A percentile compares a stretch with the other conserved stretches of the same genome.
These are phyloP conservation scores for Achlya flavicornis DNA, from an alignment of 2,888 invertebrate species.

Conservation along the genomic window DNA sequence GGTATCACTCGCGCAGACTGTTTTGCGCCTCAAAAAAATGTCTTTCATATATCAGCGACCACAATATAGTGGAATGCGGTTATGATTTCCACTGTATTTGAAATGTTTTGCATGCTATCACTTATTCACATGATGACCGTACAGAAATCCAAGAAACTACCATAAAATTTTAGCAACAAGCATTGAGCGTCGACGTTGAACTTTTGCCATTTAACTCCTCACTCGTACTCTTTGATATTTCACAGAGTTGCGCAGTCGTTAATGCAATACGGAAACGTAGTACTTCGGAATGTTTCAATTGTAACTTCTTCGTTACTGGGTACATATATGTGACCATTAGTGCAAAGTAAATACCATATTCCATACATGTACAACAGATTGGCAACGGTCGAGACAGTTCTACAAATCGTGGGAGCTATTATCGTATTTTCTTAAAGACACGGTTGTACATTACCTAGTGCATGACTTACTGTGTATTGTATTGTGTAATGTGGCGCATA, in stretches of 20 bases:
- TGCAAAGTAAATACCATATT: slow-evolving; percentile 31
- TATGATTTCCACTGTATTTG: background rate
- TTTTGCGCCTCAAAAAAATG: too few species aligned
- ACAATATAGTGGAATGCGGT: too few species aligned
- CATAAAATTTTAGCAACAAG: slow-evolving; percentile 45
- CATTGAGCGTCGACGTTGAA: slow-evolving; percentile 44
- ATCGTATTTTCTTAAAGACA: slow-evolving; percentile 22
- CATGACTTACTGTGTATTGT: slow-evolving; percentile 17
- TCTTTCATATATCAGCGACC: too few species aligned
- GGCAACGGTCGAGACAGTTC: slow-evolving; percentile 29
- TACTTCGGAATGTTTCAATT: slow-evolving; percentile 44
- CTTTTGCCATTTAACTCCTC: slow-evolving; percentile 53
- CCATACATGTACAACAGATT: slow-evolving; percentile 28
- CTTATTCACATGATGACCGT: background rate
- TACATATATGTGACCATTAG: slow-evolving; percentile 36
- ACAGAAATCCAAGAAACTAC: slow-evolving; percentile 30
- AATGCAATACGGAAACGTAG: slow-evolving; percentile 37
- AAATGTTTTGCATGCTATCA: background rate
- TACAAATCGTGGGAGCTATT: slow-evolving; percentile 23
- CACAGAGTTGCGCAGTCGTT: slow-evolving; percentile 44
- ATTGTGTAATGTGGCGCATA: background rate
- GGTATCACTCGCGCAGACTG: too few species aligned
- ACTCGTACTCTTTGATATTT: slow-evolving; percentile 55
- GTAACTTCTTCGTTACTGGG: slow-evolving; percentile 41
- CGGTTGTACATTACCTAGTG: slow-evolving; percentile 30